These are phyloP conservation scores for Drosophila leonis DNA, from an alignment of 2,888 invertebrate genomes.

Conservation along the genomic window DNA sequence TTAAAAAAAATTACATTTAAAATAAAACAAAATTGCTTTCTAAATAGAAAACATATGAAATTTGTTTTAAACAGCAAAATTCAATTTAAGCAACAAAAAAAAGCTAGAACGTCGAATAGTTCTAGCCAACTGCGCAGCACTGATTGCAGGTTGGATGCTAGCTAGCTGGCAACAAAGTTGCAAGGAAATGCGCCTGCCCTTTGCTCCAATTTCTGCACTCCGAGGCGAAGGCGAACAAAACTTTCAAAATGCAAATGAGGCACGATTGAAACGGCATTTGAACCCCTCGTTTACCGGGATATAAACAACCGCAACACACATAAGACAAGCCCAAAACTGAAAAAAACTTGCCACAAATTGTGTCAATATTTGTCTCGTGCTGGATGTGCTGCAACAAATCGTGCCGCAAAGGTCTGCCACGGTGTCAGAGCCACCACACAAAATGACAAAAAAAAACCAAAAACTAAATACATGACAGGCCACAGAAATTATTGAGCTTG, in stretches of 20 bases:
- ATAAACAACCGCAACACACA: conserved; percentile 3
- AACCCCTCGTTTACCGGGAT: conserved; percentile 40
- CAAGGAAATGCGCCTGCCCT: conserved; percentile 73
- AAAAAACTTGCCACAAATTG: conserved; percentile 72
- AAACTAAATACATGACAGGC: conserved; percentile 71
- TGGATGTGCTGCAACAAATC: conserved; percentile 84
- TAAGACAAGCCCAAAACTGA: conserved; percentile 30
- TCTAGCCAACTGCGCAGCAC: not conserved
- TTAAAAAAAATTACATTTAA: too few relatives aligned
- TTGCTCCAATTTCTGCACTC: conserved; percentile 74
- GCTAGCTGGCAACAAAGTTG: not conserved
- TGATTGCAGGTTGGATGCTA: conserved; percentile 43
- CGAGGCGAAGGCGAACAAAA: conserved; percentile 32
- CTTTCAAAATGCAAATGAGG: conserved; percentile 78
- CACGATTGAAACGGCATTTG: conserved; percentile 72
- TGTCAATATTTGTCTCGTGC: conserved; percentile 79
- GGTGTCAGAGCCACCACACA: conserved; percentile 78
- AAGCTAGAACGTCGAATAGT: not conserved
- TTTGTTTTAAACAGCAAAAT: too few relatives aligned
- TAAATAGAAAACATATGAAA: not conserved
- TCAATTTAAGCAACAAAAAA: not conserved
- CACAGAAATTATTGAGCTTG: conserved; percentile 78
- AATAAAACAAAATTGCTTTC: too few relatives aligned
- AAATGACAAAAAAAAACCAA: conserved; percentile 19
- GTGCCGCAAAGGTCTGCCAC: conserved; percentile 84